These are phyloP conservation scores for Patella pellucida DNA, from an alignment of 2,888 invertebrate genomes.

Conservation along the genomic window DNA sequence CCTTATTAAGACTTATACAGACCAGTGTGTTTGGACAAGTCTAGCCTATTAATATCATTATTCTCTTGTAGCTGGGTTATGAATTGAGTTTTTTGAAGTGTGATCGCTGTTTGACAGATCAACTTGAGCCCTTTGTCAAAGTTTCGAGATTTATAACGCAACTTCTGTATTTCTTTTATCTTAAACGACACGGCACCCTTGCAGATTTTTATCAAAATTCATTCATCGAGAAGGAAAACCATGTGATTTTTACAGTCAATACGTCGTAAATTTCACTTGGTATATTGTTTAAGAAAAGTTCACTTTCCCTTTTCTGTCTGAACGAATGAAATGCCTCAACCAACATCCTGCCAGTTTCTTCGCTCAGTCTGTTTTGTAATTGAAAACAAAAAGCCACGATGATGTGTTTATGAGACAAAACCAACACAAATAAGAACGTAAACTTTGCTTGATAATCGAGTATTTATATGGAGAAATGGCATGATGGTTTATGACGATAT, in stretches of 20 bases:
- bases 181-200: not conserved
- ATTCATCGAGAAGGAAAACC: conserved; percentile 5
- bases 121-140: conserved; percentile 8
- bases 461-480: too few relatives aligned
- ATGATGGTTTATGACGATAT: too few relatives aligned
- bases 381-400: too few relatives aligned
- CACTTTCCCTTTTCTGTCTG: conserved; percentile 2
- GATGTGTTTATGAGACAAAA: too few relatives aligned
- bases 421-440: too few relatives aligned
- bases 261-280: conserved; percentile 10
- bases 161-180: not conserved
- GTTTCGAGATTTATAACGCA: not conserved
- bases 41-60: conserved; percentile 3
- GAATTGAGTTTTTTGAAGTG: conserved; percentile 10
- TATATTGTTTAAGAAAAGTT: conserved; percentile 3
- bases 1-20: not conserved
- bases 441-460: too few relatives aligned
- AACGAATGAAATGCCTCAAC: not conserved
- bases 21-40: not conserved
- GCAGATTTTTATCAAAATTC: conserved; percentile 11
- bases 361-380: too few relatives aligned
- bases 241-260: conserved; percentile 5
- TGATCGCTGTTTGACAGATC: conserved; percentile 6
- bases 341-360: not conserved
- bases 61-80: not conserved